Evolutionary conservation across 1,140 invertebrate species (phyloP).

Genomic region (Drosophila suzukii): DNA sequence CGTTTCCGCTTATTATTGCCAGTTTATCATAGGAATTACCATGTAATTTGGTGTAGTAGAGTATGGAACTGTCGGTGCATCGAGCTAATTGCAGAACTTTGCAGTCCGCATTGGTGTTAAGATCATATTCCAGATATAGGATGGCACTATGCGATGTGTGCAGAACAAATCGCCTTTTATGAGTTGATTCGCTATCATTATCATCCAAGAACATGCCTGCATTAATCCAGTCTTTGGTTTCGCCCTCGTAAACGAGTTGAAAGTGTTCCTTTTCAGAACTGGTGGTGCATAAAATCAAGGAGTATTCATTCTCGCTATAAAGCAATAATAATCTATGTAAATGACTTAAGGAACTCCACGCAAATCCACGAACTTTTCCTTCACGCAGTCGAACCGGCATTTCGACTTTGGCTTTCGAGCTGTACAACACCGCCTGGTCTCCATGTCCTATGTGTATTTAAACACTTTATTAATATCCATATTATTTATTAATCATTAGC

Average conservation of each 20-base stretch:
- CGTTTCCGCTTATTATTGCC: slow-evolving; percentile 72
- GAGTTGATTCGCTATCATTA: neutral
- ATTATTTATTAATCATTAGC: rapidly evolving
- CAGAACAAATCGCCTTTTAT: slow-evolving; percentile 45
- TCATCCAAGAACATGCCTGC: slow-evolving; percentile 53
- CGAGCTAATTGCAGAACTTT: slow-evolving; percentile 29
- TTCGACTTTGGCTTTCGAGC: neutral
- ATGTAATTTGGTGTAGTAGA: slow-evolving; percentile 61
- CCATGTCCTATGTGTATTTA: slow-evolving; percentile 45
- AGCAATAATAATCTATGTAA: slow-evolving; percentile 31
- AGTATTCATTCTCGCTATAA: slow-evolving; percentile 60
- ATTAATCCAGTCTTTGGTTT: slow-evolving; percentile 78
- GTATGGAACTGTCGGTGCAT: slow-evolving; percentile 69
- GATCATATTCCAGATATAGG: slow-evolving; percentile 43
- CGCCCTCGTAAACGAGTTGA: slow-evolving; percentile 48
- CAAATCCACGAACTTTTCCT: slow-evolving; percentile 60
- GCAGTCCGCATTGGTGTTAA: neutral
- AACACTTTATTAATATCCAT: neutral
- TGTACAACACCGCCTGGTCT: slow-evolving; percentile 37
- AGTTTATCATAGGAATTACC: slow-evolving; percentile 52
- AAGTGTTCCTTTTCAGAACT: slow-evolving; percentile 18
- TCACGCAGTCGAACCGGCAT: slow-evolving; percentile 21
- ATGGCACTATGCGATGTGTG: slow-evolving; percentile 71
- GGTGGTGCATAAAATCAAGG: slow-evolving; percentile 15
- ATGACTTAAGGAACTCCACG: neutral